Conservation (phyloP, 2,888 invertebrate species). For the Tolmerus cingulatus region DNA sequence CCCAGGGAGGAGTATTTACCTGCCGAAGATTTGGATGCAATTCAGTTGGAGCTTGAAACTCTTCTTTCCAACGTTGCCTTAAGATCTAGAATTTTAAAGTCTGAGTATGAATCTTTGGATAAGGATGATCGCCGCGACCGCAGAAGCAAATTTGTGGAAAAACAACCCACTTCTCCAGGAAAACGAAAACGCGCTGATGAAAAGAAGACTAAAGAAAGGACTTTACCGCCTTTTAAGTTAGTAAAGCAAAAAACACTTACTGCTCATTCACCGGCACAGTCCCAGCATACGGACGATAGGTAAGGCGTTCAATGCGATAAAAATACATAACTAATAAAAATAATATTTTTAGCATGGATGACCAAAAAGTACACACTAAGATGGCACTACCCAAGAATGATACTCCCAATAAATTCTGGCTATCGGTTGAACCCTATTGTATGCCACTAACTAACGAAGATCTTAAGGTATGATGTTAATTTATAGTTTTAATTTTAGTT, state of each 20-base stretch:
- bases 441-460: slow-evolving; percentile 88
- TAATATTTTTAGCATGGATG: slow-evolving; percentile 43
- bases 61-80: slow-evolving; percentile 84
- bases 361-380: slow-evolving; percentile 71
- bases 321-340: not conserved
- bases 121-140: slow-evolving; percentile 66
- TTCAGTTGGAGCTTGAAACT: slow-evolving; percentile 88
- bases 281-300: slow-evolving; percentile 64
- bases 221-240: slow-evolving; percentile 68
- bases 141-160: slow-evolving; percentile 44
- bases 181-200: slow-evolving; percentile 59
- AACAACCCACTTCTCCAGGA: slow-evolving; percentile 52
- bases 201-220: slow-evolving; percentile 69
- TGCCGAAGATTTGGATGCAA: slow-evolving; percentile 86
- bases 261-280: slow-evolving; percentile 62
- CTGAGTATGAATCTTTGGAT: slow-evolving; percentile 76
- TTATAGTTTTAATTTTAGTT: not conserved
- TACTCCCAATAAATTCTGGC: slow-evolving; percentile 94
- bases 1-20: slow-evolving; percentile 79
- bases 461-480: slow-evolving; percentile 51
- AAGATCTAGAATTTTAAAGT: slow-evolving; percentile 78
- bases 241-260: slow-evolving; percentile 67
- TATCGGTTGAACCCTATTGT: slow-evolving; percentile 92
- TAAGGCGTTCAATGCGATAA: not conserved
- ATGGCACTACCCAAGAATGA: slow-evolving; percentile 85